These are phyloP conservation scores for Progne subis DNA, from an alignment of 2,113 vertebrate genomes.

Conservation along the genomic window DNA sequence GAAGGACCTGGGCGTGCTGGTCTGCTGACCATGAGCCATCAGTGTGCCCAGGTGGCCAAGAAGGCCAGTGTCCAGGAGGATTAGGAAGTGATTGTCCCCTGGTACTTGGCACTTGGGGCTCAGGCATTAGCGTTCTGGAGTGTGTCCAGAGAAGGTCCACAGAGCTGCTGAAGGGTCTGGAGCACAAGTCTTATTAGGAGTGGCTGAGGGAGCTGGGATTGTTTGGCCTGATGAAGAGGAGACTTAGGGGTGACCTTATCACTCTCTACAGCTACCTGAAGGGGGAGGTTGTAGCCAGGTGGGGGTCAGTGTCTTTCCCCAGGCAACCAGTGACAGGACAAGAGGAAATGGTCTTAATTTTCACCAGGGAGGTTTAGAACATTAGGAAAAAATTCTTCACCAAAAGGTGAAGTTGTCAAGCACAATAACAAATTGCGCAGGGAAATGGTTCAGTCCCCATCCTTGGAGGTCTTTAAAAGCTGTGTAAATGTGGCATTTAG, in stretches of 20 bases:
- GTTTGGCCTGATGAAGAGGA: not conserved
- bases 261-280: not conserved
- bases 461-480: not conserved
- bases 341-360: not conserved
- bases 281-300: not conserved
- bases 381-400: not conserved
- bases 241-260: not conserved
- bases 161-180: not conserved
- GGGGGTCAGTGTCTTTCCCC: rapidly evolving
- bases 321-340: not conserved
- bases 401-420: not conserved
- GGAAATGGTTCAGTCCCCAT: not conserved
- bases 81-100: not conserved
- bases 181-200: not conserved
- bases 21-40: not conserved
- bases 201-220: not conserved
- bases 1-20: not conserved
- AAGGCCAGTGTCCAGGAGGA: not conserved
- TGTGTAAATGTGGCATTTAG: not conserved
- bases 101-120: not conserved
- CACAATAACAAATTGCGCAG: not conserved
- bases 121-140: not conserved
- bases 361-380: not conserved
- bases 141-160: not conserved
- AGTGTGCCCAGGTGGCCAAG: not conserved